Base-by-base conservation (phyloP, 2,797 vertebrate genomes). In the Otolemur crassicaudatus region DNA sequence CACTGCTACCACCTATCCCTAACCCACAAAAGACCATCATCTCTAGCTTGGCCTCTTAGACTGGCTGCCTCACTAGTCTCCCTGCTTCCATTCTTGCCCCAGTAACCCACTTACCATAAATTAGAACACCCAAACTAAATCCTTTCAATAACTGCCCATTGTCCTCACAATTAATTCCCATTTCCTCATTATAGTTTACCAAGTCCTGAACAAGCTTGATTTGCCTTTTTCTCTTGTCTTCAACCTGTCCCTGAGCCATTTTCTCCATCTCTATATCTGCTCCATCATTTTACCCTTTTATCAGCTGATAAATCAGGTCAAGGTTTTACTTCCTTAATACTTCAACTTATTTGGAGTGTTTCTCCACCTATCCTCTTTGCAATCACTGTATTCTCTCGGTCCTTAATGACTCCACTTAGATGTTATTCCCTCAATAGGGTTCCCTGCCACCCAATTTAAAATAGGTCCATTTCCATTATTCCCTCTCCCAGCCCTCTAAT, bases 191-290 rank as follows among this genome's bases (percentile, higher is more conserved):
- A 2, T 9, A 56, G 10, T 69, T 82, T 49, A 37, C 27, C 34
- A 43, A 91, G 34, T 29, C 17, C 11, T 40, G 20, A 65, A 46
- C 11, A 53, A 22, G 75, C 8, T 40, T 34, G 8, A 23, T 34
- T n/a, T 31, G 0, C 22, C 53, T 13, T 0, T 29, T 11, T 65
- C 8, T 73, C 34, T 19, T 1, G 1, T 7, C n/a, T 22, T 72
- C 16, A 11, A 3, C 2, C 43, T 77, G 23, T 34, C 16, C 27
- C 22, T 23, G 53, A 19, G 22, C 43, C 3, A 11, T 16, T 37
- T 5, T 34, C 90, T n/a, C 14, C 20, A 27, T 23, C 29, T 11
- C 11, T 49, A 27, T 77, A 23, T 77, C n/a, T 5, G 7, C 2
- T 49, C 23, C 63, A 31, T 34, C 29, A 31, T 20, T 27, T 86